Evolutionary conservation across 2,888 invertebrate genomes (phyloP).

Genomic region (Bimastos eiseni): DNA sequence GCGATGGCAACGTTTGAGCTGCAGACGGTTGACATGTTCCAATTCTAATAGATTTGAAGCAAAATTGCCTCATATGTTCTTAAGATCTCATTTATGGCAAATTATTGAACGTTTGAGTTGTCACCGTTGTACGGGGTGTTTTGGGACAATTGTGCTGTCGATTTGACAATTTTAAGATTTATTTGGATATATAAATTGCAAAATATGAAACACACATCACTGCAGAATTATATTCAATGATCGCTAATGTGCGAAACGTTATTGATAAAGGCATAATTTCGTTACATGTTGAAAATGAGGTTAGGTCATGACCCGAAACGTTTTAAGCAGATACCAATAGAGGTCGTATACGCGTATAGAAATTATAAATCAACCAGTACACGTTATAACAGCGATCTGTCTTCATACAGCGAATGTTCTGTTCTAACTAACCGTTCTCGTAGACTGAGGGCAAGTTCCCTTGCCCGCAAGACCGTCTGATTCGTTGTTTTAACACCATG

Average conservation of each 20-base stretch:
- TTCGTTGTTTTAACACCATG: conserved; percentile 76
- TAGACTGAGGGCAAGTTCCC: conserved; percentile 23
- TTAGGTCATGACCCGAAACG: background rate
- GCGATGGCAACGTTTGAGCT: background rate
- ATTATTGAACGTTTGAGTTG: background rate
- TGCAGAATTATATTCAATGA: background rate
- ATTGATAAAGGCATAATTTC: background rate
- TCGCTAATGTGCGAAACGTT: background rate
- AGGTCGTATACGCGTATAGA: background rate
- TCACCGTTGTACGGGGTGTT: background rate
- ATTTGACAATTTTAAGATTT: background rate
- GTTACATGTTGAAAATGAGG: background rate
- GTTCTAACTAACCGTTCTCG: conserved; percentile 22
- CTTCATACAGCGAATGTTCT: too few relatives aligned
- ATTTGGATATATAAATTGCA: background rate
- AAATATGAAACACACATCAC: background rate
- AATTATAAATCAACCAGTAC: background rate
- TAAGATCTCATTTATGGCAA: too few relatives aligned
- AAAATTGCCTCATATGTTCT: background rate
- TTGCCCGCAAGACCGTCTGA: conserved; percentile 50
- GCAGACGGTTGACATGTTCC: background rate
- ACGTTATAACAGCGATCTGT: too few relatives aligned
- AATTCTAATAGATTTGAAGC: background rate
- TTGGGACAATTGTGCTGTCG: background rate
- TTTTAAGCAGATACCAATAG: background rate